Evolutionary conservation across 1,140 invertebrate genomes (phyloP), one percentile per base, ranked within the genome.

Genomic region (Leguminivora glycinivorella): DNA sequence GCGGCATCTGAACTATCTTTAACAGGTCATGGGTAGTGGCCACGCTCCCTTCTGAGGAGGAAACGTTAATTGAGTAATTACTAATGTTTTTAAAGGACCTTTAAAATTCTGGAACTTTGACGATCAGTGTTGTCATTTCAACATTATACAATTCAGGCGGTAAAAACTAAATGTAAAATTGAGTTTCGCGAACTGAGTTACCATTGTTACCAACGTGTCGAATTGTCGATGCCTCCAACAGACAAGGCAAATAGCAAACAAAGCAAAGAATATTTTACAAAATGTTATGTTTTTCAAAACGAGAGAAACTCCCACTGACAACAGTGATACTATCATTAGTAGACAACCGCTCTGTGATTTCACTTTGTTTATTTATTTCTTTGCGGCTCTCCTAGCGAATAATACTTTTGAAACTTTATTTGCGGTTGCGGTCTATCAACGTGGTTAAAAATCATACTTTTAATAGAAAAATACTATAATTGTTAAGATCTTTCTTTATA

Each of bases 1-100:
- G 40, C 14, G 40, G 40, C 40, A 43, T 43, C 40, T 52, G 47
- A 52, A 52, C 47, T 52, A 52, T 52, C 47, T 52, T 43, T 52
- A 52, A 52, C 47, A 52, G 47, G 47, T 52, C 47, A 22, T 52
- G 47, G 47, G 47, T 52, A 52, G 7, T 52, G 47, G 9, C 47
- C 47, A 52, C 47, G 19, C 47, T 52, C 47, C 47, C 47, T 52
- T 52, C 47, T 22, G 40, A 43, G n/a, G 19, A 52, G 47, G 47
- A 22, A 52, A 9, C 14, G 14, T 43, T 43, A 52, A 52, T 52
- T 52, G 6, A 52, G 47, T 9, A 10, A 52, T 52, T 52, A 52
- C 1, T 0, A 5, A 52, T 52, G 0, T 52, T 52, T 52, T 52
- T 52, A 52, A 52, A 9, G 43, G 10, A 38, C 2, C 40, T 43